Evolutionary conservation across 2,797 vertebrate species (phyloP), one percentile per base, ranked within the genome.

Genomic region (Pachyuromys duprasi): DNA sequence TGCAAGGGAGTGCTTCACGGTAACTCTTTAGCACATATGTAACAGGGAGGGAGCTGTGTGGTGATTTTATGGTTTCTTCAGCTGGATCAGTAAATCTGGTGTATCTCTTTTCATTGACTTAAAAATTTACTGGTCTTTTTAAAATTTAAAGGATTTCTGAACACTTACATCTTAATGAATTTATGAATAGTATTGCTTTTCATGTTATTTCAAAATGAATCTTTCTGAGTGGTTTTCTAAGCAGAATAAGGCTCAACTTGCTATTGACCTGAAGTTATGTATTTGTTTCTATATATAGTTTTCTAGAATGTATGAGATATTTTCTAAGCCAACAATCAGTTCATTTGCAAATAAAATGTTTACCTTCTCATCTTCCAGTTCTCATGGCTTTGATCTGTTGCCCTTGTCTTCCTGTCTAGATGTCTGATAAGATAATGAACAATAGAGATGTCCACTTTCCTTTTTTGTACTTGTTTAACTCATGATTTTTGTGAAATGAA

Each of bases 401-500:
- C 24, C 88, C 28, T 80, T 70, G 13, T 11, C 31, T 91, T 83
- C 55, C 93, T 90, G 18, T 3, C 20, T 70, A 55, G 20, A 42
- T 39, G 12, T 74, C 69, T 0, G 1, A 8, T 62, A 74, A 74
- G 36, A 55, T 36, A 53, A 36, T 42, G 5, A 60, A 39, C 26
- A 42, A 15, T 72, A 74, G 15, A 87, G 15, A 39, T 20, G 3
- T 81, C 8, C 22, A n/a, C 45, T 65, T 95, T 83, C 53, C 57
- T 79, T 91, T 36, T 42, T 78, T 33, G 0, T 1, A 83, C 72
- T 78, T 82, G 14, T 5, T 42, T 81, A 39, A 81, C 28, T 90
- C 39, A 20, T 93, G 26, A 20, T 92, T 72, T 39, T 70, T 91
- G 26, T 76, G 26, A 94, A 83, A 78, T 81, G 13, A 82, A 94